A percentile compares a stretch with the other conserved stretches of the same genome.
Conservation (phyloP, 2,797 vertebrate genomes). For the Falco cherrug region DNA sequence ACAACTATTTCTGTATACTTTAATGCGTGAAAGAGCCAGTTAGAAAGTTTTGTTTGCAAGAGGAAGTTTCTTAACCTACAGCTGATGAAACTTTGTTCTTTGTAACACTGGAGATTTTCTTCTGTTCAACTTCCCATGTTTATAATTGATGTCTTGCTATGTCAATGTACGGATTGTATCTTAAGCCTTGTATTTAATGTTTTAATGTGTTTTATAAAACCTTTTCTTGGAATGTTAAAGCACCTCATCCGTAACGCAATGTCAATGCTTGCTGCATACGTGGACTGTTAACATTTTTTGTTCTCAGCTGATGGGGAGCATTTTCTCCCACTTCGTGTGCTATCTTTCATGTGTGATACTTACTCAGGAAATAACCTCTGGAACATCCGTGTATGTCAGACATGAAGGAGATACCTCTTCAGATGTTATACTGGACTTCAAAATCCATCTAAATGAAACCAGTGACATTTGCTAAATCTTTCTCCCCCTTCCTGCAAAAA, state of each 20-base stretch:
- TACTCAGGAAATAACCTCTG: conserved; percentile 58
- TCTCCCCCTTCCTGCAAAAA: conserved; percentile 55
- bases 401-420: conserved; percentile 64
- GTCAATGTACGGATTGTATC: conserved; percentile 63
- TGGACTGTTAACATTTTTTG: conserved; percentile 61
- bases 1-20: conserved; percentile 17
- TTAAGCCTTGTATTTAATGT: conserved; percentile 66
- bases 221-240: conserved; percentile 5
- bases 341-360: conserved; percentile 53
- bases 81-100: neutral
- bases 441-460: conserved; percentile 35
- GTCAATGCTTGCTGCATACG: neutral
- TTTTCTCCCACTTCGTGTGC: conserved; percentile 50
- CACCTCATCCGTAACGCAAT: neutral
- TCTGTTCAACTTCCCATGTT: neutral
- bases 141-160: conserved; percentile 35
- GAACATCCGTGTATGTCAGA: conserved; percentile 47
- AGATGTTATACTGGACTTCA: conserved; percentile 57
- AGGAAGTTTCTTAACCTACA: neutral
- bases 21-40: conserved; percentile 16
- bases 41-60: conserved; percentile 22
- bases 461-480: conserved; percentile 51
- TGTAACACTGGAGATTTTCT: conserved; percentile 36
- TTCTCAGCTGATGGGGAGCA: conserved; percentile 31
- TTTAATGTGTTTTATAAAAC: conserved; percentile 39